phyloP scores from a whole-genome alignment of 2,797 vertebrate genomes.

The Melanitta fusca region DNA sequence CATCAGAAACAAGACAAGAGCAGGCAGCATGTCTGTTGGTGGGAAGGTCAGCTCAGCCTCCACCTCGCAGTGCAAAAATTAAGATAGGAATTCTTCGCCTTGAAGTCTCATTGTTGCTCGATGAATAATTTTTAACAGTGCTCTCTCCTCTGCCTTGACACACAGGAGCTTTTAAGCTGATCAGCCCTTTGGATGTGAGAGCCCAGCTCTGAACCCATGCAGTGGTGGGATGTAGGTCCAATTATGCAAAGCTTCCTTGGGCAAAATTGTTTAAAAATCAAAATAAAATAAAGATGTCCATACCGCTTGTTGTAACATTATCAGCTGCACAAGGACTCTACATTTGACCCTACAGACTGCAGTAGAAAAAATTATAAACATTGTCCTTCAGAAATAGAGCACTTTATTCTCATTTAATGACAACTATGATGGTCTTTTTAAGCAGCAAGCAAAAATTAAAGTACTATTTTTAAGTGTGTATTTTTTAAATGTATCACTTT shows the following conservation, averaged over 20 bases:
- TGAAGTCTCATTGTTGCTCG: background rate
- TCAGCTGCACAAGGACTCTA: background rate
- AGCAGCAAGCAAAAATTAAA: constrained; percentile 56
- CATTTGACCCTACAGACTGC: rapidly evolving
- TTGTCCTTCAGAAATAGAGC: constrained; percentile 27
- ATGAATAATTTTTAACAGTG: background rate
- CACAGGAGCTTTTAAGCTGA: constrained; percentile 63
- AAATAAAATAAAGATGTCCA: background rate
- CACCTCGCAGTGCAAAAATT: background rate
- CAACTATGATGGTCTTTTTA: constrained; percentile 25
- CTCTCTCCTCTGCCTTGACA: constrained; percentile 44
- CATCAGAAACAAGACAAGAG: background rate
- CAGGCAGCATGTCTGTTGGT: background rate
- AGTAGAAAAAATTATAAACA: constrained; percentile 14
- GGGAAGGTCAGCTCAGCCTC: background rate
- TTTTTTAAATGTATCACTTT: constrained; percentile 51
- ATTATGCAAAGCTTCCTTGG: background rate
- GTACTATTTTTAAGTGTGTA: constrained; percentile 39
- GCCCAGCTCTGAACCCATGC: background rate
- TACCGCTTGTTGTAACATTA: background rate
- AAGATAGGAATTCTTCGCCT: background rate
- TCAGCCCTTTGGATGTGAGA: constrained; percentile 5
- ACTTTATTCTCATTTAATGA: constrained; percentile 45
- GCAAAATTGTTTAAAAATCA: constrained; percentile 10
- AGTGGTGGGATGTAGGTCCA: background rate